Conservation (phyloP, 2,113 vertebrate genomes). For the Grus americana region DNA sequence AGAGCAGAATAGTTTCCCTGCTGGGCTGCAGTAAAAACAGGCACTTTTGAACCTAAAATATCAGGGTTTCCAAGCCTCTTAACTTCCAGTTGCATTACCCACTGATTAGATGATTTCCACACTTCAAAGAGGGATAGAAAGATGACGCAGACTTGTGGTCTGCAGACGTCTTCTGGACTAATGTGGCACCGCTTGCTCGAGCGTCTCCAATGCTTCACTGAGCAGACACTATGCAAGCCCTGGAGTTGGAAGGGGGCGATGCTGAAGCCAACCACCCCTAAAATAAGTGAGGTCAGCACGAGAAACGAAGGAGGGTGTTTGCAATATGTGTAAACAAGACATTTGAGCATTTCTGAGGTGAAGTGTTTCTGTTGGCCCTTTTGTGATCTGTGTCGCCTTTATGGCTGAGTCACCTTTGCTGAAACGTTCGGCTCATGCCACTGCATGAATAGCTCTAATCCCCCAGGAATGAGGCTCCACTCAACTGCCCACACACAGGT, state of each 20-base stretch:
- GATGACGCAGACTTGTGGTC: not conserved
- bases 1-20: not conserved
- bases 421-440: not conserved
- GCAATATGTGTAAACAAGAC: not conserved
- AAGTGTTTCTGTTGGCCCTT: not conserved
- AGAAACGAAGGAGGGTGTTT: not conserved
- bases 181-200: fast-evolving
- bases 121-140: not conserved
- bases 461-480: not conserved
- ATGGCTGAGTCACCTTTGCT: not conserved
- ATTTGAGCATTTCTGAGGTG: not conserved
- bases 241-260: not conserved
- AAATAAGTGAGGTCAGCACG: not conserved
- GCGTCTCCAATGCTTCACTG: not conserved
- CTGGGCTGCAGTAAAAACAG: not conserved
- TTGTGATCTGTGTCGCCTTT: not conserved
- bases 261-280: not conserved
- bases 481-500: not conserved
- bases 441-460: not conserved
- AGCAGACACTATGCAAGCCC: not conserved
- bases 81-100: not conserved
- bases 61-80: not conserved
- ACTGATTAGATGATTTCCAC: not conserved
- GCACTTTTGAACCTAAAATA: not conserved
- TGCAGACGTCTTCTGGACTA: not conserved